phyloP scores from a whole-genome alignment of 2,113 vertebrate species.

The Paedocypris sp. region DNA sequence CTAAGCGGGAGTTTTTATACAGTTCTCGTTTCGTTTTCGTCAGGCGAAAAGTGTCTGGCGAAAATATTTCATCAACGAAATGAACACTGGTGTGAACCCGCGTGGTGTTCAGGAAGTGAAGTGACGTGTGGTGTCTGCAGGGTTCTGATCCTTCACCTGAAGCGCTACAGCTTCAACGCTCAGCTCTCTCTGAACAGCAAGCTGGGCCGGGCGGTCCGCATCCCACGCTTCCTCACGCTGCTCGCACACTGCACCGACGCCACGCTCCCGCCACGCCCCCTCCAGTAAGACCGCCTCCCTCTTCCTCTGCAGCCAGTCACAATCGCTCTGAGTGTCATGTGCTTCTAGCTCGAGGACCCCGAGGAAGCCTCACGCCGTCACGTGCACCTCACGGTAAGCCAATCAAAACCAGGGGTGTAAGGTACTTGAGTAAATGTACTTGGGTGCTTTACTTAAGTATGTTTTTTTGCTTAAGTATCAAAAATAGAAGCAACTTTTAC shows the following conservation, averaged over 20 bases:
- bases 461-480: too few relatives aligned
- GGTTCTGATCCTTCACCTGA: constrained; percentile 93
- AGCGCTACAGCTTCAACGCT: constrained; percentile 94
- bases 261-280: constrained; percentile 73
- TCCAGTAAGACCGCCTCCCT: constrained; percentile 59
- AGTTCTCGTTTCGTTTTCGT: too few relatives aligned
- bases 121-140: too few relatives aligned
- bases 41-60: too few relatives aligned
- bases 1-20: too few relatives aligned
- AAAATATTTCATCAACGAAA: too few relatives aligned
- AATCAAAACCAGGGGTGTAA: too few relatives aligned
- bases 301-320: not conserved
- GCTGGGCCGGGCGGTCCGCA: constrained; percentile 90
- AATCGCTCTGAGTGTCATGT: constrained; percentile 2
- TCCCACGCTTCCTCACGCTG: constrained; percentile 85
- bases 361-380: constrained; percentile 80
- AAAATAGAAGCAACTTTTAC: too few relatives aligned
- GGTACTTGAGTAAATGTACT: too few relatives aligned
- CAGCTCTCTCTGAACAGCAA: constrained; percentile 92
- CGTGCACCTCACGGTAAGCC: constrained; percentile 72
- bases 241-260: constrained; percentile 83
- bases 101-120: too few relatives aligned
- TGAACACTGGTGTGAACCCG: too few relatives aligned
- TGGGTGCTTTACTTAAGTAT: too few relatives aligned
- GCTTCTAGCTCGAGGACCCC: constrained; percentile 75